Base-by-base conservation (phyloP, 92 coral and sea anemone genomes). In the Galaxea fascicularis region DNA sequence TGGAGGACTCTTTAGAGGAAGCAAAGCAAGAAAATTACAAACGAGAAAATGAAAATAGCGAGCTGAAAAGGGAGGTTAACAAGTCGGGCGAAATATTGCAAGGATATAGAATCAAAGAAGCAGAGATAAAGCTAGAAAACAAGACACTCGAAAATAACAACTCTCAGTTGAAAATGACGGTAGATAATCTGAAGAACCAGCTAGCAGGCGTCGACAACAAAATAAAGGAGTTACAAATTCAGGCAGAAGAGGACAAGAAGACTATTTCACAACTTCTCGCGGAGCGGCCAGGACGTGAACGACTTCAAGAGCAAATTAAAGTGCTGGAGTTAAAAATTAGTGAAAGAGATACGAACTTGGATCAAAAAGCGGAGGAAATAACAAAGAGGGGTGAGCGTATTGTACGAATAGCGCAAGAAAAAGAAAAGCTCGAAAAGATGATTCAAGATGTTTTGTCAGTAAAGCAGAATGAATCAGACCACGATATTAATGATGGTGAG, bases 341-440 rank as follows among this genome's bases (percentile, higher is more conserved):
- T 29, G 77, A 78, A 8, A 75, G 81, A 30, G 92, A 91, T 35
- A 28, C 56, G 30, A 78, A 78, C 71, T 44, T 88, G 60, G 90
- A 91, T 59, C 64, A 47, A 26, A 88, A 89, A 71, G 82, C 74
- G 31, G 73, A 83, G 12, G 94, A 88, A 70, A 58, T 88, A 29
- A 22, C 64, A 15, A 85, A 84, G 62, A 89, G 86, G 69, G 92
- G 88, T 35, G 31, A 44, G 1, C 65, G 70, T 4, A 79, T 91
- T 24, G 75, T 78, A 26, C 62, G 67, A 41, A 77, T 91, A 27
- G n/a, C 74, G 44, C 54, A 58, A 21, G 87, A 91, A 35, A 64
- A 73, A 62, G 63, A 81, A 29, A 45, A 66, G 62, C 66, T 45
- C 14, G 53, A 53, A 68, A 71, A 54, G 68, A 67, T 4, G 78